These are phyloP conservation scores for Dunckerocampus dactyliophorus DNA, from an alignment of 2,113 vertebrate species.

Conservation along the genomic window DNA sequence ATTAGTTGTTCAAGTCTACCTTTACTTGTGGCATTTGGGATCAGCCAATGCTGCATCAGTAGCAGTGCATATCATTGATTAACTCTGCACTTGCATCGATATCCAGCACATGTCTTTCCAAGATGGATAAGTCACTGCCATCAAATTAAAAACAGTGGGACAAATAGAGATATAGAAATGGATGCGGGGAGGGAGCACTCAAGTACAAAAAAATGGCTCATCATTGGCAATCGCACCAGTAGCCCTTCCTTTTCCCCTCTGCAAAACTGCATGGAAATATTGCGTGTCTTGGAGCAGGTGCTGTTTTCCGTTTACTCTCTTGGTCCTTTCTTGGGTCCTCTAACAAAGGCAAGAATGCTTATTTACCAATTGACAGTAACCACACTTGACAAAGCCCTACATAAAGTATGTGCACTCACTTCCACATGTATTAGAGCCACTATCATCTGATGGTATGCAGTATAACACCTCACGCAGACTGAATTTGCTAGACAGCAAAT, in stretches of 20 bases:
- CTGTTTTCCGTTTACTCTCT: constrained; percentile 1
- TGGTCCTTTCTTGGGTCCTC: neutral
- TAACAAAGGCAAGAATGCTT: constrained; percentile 6
- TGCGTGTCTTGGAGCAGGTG: constrained; percentile 12
- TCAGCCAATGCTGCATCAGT: constrained; percentile 40
- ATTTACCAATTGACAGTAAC: neutral
- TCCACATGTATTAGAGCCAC: neutral
- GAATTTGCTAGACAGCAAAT: neutral
- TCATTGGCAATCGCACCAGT: constrained; percentile 35
- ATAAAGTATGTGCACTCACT: neutral
- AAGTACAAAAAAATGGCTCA: constrained; percentile 34
- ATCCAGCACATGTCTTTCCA: constrained; percentile 35
- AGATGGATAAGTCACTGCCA: constrained; percentile 43
- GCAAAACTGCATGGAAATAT: constrained; percentile 14
- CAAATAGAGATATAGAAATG: constrained; percentile 13
- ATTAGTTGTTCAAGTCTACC: neutral
- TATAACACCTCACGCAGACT: neutral
- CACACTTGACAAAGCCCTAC: neutral
- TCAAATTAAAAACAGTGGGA: constrained; percentile 31
- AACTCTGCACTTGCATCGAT: constrained; percentile 43
- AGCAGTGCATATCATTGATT: constrained; percentile 62
- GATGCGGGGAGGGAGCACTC: constrained; percentile 2
- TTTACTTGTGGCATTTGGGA: constrained; percentile 14
- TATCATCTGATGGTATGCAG: neutral
- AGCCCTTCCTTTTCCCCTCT: constrained; percentile 21